Percentiles rank a stretch among this genome's conserved stretches.
Conservation (phyloP, 2,113 vertebrate genomes). For the Corythoichthys haematopterus region DNA sequence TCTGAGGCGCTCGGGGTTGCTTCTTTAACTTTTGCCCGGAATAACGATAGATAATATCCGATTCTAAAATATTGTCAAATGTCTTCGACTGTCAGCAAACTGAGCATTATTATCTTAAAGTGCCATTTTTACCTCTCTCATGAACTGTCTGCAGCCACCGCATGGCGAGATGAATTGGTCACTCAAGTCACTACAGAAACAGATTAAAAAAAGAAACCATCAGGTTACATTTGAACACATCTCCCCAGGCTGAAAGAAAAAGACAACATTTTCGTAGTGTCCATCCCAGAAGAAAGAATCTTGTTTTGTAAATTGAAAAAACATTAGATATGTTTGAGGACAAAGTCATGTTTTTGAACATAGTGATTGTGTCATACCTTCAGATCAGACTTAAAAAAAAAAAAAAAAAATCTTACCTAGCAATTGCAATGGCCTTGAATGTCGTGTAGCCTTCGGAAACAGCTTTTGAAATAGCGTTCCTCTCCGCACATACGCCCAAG, state of each 20-base stretch:
- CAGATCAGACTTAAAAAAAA: neutral
- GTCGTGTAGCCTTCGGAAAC: slow-evolving; percentile 79
- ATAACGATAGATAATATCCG: too few relatives aligned
- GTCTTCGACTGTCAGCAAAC: too few relatives aligned
- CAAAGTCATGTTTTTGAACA: neutral
- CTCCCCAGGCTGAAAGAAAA: neutral
- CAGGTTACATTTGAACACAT: neutral
- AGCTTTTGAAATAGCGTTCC: slow-evolving; percentile 81
- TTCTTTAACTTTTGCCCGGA: too few relatives aligned
- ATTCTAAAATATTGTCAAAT: too few relatives aligned
- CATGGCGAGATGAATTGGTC: slow-evolving; percentile 83
- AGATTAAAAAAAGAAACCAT: neutral
- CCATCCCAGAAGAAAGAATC: too few relatives aligned
- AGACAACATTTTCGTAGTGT: too few relatives aligned
- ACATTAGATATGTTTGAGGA: too few relatives aligned
- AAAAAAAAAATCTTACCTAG: slow-evolving; percentile 68
- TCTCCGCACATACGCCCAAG: slow-evolving; percentile 83
- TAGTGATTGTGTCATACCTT: neutral
- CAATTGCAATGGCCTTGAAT: slow-evolving; percentile 85
- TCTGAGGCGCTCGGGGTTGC: too few relatives aligned
- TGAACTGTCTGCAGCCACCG: slow-evolving; percentile 90
- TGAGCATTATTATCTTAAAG: neutral
- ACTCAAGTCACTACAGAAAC: slow-evolving; percentile 73
- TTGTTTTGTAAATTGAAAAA: too few relatives aligned
- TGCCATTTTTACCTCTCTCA: slow-evolving; percentile 80